Conservation (phyloP, 35 echinoderm and acorn worm species). For the Antedon bifida region DNA sequence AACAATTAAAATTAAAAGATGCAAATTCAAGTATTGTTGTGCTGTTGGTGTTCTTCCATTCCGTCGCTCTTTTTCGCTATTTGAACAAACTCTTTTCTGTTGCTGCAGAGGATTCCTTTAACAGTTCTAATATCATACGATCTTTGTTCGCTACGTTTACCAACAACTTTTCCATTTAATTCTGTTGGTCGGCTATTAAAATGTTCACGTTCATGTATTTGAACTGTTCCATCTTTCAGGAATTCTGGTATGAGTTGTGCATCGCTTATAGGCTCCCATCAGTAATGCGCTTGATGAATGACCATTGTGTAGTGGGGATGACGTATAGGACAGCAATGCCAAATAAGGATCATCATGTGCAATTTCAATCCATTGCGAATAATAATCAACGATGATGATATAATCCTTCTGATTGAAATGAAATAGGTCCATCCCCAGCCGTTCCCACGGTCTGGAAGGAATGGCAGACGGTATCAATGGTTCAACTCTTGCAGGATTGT, state of each 20-base stretch:
- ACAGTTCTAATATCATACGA: conserved; percentile 16
- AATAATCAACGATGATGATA: conserved; percentile 31
- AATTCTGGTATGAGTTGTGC: conserved; percentile 11
- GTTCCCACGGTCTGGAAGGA: conserved; percentile 34
- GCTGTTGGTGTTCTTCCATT: too few relatives aligned
- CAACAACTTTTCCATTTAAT: conserved; percentile 1
- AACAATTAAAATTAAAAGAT: too few relatives aligned
- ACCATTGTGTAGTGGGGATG: conserved; percentile 29
- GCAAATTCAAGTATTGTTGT: too few relatives aligned
- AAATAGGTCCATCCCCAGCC: conserved; percentile 25
- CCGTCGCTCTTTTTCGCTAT: too few relatives aligned
- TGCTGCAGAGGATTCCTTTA: background rate
- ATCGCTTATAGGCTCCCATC: conserved; percentile 6
- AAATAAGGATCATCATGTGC: conserved; percentile 7
- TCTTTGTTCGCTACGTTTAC: background rate
- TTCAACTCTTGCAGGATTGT: conserved; percentile 11
- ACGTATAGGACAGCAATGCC: conserved; percentile 37
- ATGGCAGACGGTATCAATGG: conserved; percentile 34
- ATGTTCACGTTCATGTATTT: background rate
- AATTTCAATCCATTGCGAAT: conserved; percentile 23
- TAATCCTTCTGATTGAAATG: conserved; percentile 9
- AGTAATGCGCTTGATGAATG: background rate
- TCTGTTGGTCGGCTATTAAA: conserved; percentile 21
- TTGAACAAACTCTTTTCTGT: background rate
- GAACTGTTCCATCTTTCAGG: background rate